A percentile compares a stretch with the other conserved stretches of the same genome.
Conservation (phyloP, 2,797 vertebrate species). For the Odontamblyopus lacepedii region DNA sequence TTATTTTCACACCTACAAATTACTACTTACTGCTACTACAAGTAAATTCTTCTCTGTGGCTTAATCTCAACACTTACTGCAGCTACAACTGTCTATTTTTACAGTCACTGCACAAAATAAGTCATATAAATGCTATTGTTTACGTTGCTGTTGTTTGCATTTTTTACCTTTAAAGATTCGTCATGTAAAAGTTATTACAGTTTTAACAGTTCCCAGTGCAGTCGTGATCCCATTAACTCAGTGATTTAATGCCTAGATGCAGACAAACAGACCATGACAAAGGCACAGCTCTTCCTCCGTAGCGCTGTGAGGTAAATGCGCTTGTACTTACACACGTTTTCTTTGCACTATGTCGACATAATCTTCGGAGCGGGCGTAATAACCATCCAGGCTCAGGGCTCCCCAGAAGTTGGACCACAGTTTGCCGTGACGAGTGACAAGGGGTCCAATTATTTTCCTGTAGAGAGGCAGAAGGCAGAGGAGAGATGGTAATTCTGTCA, state of each 20-base stretch:
- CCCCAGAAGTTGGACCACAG: conserved; percentile 99
- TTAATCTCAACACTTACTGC: not conserved
- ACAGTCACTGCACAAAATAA: not conserved
- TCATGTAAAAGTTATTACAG: not conserved
- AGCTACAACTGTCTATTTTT: too few species aligned
- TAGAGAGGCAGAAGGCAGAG: conserved; percentile 38
- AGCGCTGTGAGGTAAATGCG: not conserved
- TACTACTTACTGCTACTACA: too few species aligned
- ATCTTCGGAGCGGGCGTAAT: conserved; percentile 96
- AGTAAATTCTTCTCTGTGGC: too few species aligned
- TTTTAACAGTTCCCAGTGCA: not conserved
- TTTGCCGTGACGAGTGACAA: conserved; percentile 93
- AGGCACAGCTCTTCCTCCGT: not conserved
- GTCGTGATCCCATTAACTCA: not conserved
- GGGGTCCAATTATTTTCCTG: conserved; percentile 95
- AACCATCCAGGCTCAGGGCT: conserved; percentile 92
- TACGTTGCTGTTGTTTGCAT: not conserved
- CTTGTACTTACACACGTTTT: conserved; percentile 88
- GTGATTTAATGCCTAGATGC: conserved; percentile 5
- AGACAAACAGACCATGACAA: conserved; percentile 20
- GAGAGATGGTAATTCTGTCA: conserved; percentile 52
- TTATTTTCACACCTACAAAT: too few species aligned
- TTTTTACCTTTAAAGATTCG: not conserved
- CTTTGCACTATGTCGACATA: conserved; percentile 97
- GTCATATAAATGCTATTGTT: not conserved